Evolutionary conservation across 2,113 vertebrate species (phyloP), one percentile per base, ranked within the genome.

Genomic region (Tachysurus vachellii): DNA sequence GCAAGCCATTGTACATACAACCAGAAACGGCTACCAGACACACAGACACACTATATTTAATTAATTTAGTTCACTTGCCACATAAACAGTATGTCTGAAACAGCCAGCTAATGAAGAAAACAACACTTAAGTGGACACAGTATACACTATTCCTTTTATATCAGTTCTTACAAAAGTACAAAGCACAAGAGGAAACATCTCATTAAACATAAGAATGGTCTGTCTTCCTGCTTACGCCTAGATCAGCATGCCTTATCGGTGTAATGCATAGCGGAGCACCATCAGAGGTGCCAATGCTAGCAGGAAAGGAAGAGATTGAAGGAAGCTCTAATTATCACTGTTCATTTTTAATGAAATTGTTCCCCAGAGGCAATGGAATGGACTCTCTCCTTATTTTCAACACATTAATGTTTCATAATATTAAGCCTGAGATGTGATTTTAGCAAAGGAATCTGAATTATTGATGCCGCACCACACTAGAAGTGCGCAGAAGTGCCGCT

Each of bases 321-420:
- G 89, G 88, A 90, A 88, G 89, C 91, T 83, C 70, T 84, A 89
- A 89, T 90, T 91, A 89, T 88, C 82, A 50, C 66, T 90, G 88
- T 93, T 80, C 82, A 93, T 93, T 93, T 93, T 94, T 93, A 92
- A 94, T 93, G 86, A 64, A 64, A 82, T 36, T 50, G 75, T 85
- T 90, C 90, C 87, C 86, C 54, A n/a, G 86, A 84, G 84, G 83
- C 81, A 62, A 86, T 71, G 83, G 85, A 93, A 92, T 92, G 90
- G 92, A 92, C 91, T 86, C 89, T 85, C 23, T 50, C 87, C 86
- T 92, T 93, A 93, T 92, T 91, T 91, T 88, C 87, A 91, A 88
- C 88, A 86, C 79, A 93, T 95, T 89, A 94, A 93, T 93, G 86
- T 94, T 95, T 93, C 76, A 93, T 90, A 62, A 64, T 88, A 92